Conservation (phyloP, 2,113 vertebrate species). For the Campylomormyrus numenius region DNA sequence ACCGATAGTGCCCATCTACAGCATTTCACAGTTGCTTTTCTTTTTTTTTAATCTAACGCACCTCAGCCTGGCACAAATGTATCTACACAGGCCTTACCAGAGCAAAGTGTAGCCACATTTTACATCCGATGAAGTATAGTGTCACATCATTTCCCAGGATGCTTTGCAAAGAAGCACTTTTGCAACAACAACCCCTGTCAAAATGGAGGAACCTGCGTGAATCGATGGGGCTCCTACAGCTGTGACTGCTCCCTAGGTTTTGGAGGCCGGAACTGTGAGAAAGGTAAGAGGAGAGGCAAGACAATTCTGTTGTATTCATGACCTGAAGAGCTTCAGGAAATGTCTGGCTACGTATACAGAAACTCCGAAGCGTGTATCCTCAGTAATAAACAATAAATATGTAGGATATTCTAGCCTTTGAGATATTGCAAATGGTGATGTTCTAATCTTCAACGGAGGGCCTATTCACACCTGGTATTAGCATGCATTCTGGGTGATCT, state of each 20-base stretch:
- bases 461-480: no score
- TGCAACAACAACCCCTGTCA: slow-evolving; percentile 75
- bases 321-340: neutral
- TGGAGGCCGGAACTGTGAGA: slow-evolving; percentile 79
- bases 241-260: slow-evolving; percentile 81
- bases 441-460: neutral
- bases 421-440: neutral
- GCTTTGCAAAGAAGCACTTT: slow-evolving; percentile 77
- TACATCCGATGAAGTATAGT: neutral
- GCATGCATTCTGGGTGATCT: no score
- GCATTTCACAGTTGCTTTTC: neutral
- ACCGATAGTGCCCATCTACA: neutral
- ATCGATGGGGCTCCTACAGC: slow-evolving; percentile 81
- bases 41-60: neutral
- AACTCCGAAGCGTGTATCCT: neutral
- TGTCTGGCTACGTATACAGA: neutral
- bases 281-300: slow-evolving; percentile 57
- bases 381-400: neutral
- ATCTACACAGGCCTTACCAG: neutral
- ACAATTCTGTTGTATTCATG: neutral
- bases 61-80: neutral
- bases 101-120: neutral
- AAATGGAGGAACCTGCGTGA: slow-evolving; percentile 82
- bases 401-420: neutral
- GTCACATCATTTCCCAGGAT: slow-evolving; percentile 57